Evolutionary conservation across 1,140 invertebrate genomes (phyloP).

Genomic region (Hylaeus volcanicus): DNA sequence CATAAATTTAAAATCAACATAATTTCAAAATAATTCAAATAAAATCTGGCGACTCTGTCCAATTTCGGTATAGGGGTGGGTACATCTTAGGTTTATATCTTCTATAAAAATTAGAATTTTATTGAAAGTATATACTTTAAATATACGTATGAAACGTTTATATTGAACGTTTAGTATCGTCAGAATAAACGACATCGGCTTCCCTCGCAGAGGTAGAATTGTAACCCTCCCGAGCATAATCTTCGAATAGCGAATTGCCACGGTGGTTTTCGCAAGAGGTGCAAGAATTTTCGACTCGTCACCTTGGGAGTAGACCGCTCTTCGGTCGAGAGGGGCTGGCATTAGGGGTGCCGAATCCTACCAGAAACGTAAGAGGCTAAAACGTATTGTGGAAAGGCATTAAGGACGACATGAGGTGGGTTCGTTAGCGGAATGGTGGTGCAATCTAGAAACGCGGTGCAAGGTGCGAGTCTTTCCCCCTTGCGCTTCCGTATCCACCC

Average conservation of each 20-base stretch:
- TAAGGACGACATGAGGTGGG: constrained; percentile 45
- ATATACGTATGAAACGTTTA: too few species aligned
- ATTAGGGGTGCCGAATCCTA: constrained; percentile 17
- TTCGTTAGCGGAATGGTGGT: constrained; percentile 60
- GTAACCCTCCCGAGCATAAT: too few species aligned
- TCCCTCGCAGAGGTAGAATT: not conserved
- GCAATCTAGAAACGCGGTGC: constrained; percentile 42
- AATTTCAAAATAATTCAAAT: too few species aligned
- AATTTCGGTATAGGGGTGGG: too few species aligned
- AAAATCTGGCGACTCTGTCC: too few species aligned
- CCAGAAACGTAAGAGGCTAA: constrained; percentile 21
- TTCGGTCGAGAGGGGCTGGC: not conserved
- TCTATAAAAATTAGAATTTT: too few species aligned
- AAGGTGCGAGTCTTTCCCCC: constrained; percentile 6
- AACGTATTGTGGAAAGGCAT: constrained; percentile 45
- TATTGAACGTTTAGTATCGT: too few species aligned
- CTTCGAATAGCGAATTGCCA: too few species aligned
- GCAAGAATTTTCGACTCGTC: constrained; percentile 14
- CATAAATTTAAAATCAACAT: too few species aligned
- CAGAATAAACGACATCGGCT: not conserved
- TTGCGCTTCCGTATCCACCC: not conserved
- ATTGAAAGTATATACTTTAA: too few species aligned
- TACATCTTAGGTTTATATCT: too few species aligned
- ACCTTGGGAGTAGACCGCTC: not conserved
- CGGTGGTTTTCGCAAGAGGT: not conserved